These are phyloP conservation scores for Sphaerophoria rueppellii DNA, from an alignment of 2,888 invertebrate genomes.

Conservation along the genomic window DNA sequence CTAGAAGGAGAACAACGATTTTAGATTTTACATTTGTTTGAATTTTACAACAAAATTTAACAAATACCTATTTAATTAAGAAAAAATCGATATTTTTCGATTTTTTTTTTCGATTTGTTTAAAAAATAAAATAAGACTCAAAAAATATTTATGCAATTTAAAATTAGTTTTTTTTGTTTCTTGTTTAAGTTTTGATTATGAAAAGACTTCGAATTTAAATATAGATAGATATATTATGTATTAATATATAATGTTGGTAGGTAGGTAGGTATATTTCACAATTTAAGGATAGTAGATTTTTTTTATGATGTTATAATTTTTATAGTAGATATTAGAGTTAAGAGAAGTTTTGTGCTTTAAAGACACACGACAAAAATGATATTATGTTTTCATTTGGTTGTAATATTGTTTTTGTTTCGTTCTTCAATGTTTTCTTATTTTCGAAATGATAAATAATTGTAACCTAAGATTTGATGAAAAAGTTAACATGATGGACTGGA, in stretches of 20 bases:
- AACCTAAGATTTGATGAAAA: background rate
- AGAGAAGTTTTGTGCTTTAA: slow-evolving; percentile 53
- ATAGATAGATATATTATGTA: slow-evolving; percentile 11
- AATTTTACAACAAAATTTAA: slow-evolving; percentile 32
- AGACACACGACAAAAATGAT: slow-evolving; percentile 61
- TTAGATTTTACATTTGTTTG: slow-evolving; percentile 13
- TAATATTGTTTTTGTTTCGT: background rate
- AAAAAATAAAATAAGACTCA: slow-evolving; percentile 9
- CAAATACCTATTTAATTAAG: background rate
- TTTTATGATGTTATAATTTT: slow-evolving; percentile 1
- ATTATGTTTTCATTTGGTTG: slow-evolving; percentile 12
- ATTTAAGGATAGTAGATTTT: slow-evolving; percentile 54
- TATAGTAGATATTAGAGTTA: slow-evolving; percentile 34
- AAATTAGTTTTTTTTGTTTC: background rate
- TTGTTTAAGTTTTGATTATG: slow-evolving; percentile 7
- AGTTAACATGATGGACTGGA: background rate
- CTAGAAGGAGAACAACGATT: slow-evolving; percentile 63
- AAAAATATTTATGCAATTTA: slow-evolving; percentile 10
- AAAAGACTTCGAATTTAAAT: slow-evolving; percentile 28
- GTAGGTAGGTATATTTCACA: slow-evolving; percentile 23
- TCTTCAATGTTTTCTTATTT: slow-evolving; percentile 8
- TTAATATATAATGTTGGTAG: background rate
- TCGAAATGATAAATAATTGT: slow-evolving; percentile 24
- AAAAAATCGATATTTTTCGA: background rate
- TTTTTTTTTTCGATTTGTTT: slow-evolving; percentile 1